Evolutionary conservation across 2,113 vertebrate genomes (phyloP), one percentile per base, ranked within the genome.

Genomic region (Actenoides lindsayi): DNA sequence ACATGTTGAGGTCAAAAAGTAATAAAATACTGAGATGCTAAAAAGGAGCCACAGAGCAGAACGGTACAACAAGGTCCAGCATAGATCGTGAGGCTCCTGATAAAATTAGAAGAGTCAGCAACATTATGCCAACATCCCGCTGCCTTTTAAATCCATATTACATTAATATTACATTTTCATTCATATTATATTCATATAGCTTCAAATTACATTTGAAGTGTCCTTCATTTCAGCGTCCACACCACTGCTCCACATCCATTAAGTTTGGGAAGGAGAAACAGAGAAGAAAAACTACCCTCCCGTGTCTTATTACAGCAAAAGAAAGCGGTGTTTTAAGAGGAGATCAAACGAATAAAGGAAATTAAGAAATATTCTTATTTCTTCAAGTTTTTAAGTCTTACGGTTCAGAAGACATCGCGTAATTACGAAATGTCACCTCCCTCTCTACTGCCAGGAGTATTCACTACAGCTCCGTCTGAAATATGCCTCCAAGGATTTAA

Each of bases 111-210:
- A 78, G 64, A 93, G 88, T 81, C 93, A 83, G 92, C 92, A 89
- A 42, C 85, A 71, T 63, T 56, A 70, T 37, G 13, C 79, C 70
- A 67, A 93, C 92, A 93, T 74, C 88, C 70, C 76, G 46, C 68
- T 80, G 82, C 86, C 77, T 91, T 90, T 93, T 64, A 67, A 88
- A 93, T 19, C 86, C 59, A 2, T 33, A 76, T 51, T 8, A 28
- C 85, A 95, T 96, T 91, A 95, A 96, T 95, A 94, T 93, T 85
- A 31, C 85, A 90, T 91, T 83, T 64, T 21, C 30, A 25, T 56
- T 80, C 93, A 83, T 86, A 54, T 88, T 85, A 10, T 30, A 85
- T 90, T 85, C 82, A 80, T 69, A 44, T 13, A 23, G 54, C 76
- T 81, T 51, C 71, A 54, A 87, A 93, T 83, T 64, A 54, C 83